Base-by-base conservation (phyloP, 2,113 vertebrate genomes). In the Epinephelus moara region DNA sequence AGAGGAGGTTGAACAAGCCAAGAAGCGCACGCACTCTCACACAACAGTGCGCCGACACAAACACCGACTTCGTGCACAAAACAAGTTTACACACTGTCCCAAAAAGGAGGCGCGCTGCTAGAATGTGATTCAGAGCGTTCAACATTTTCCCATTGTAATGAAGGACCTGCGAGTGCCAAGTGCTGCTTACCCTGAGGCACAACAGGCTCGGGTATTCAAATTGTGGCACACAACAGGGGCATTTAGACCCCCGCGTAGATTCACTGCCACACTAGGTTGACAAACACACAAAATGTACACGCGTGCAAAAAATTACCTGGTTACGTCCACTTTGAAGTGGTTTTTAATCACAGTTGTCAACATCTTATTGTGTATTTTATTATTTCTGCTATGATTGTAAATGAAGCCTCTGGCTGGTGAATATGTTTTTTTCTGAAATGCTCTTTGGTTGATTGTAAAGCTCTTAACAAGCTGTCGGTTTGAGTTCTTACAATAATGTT, bases 71-170 rank as follows among this genome's bases (percentile, higher is more conserved):
- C 15, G 6, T 40, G 64, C 68, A 79, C 75, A 69, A 76, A 67
- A 79, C 15, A 83, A 49, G 53, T 59, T 50, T 67, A 75, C 57
- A 45, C 70, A 62, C n/a, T 45, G 30, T 53, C 55, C 59, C 23
- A 77, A 42, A 75, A 68, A 84, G 49, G 63, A 60, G 27, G 50
- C 23, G 19, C 53, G 23, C 57, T 37, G 79, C 49, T 64, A 25
- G 62, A 84, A 75, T 75, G 72, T 18, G n/a, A 80, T 79, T 86
- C 50, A 19, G 37, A 88, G 57, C 67, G 13, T 70, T 88, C 86
- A 79, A 21, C 88, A 82, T 93, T 92, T 90, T 79, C 85, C 67
- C 61, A n/a, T 71, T 90, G 66, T 87, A 90, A 92, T 88, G 82
- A 88, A 82, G 74, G 68, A 85, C 77, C 49, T 42, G 62, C 45